Evolutionary conservation across 1,140 invertebrate species (phyloP), one percentile per base, ranked within the genome.

Genomic region (Hydropsyche tenuis): DNA sequence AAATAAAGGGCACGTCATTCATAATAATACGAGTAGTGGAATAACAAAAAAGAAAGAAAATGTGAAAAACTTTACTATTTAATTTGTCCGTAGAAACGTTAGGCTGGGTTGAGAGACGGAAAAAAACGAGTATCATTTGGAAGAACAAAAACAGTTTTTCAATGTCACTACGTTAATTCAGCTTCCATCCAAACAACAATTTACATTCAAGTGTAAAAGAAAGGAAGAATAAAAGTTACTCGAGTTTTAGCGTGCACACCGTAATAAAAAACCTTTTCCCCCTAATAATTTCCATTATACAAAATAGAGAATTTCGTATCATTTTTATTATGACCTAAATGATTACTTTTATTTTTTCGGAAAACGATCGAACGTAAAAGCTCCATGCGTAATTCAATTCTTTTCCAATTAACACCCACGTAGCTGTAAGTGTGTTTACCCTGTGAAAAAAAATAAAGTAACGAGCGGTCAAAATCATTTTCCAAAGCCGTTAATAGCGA

Each of bases 41-140:
- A 1, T n/a, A n/a, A n/a, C n/a, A n/a, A 11, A 23, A 63, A 51
- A 14, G 2, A 63, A 11, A 11, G 27, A 37, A 27, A 27, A 14
- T 11, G 27, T 25, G 63, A 45, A 65, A 65, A 65, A 45, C n/a
- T 42, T 65, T 23, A 43, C 63, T 65, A 60, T 60, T 60, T 60
- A 60, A 60, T 60, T 60, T 60, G 20, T 60, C 56, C 16, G 9
- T 53, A 53, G 48, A 16, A 5, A 53, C 18, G 48, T 53, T 18
- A 7, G 48, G 48, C 6, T 16, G 48, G 20, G 48, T 37, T 23
- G 27, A 63, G 60, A 27, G 46, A 48, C 4, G 16, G 7, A 53
- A 53, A 53, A 53, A 53, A 53, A 53, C 48, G 48, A 53, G n/a
- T 53, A 53, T 53, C 48, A 53, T 53, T 53, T 53, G 48, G 48